Conservation (phyloP, 2,888 invertebrate species). For the Anoplius nigerrimus region DNA sequence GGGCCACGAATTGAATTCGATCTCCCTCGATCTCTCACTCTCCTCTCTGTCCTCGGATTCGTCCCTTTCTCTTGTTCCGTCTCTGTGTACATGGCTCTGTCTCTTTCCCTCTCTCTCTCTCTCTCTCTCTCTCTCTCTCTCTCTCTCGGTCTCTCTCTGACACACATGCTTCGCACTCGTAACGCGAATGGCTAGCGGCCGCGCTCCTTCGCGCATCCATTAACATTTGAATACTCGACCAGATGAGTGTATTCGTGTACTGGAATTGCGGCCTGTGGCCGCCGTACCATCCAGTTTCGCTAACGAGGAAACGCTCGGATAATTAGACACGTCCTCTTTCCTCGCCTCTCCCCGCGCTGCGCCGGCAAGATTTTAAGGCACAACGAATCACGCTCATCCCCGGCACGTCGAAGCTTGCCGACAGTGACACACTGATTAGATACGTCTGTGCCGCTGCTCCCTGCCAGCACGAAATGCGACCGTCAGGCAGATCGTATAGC, state of each 20-base stretch:
- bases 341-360: background rate
- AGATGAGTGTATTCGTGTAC: background rate
- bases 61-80: no score
- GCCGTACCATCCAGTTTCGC: no score
- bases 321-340: conserved; percentile 36
- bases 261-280: no score
- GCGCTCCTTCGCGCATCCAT: conserved; percentile 35
- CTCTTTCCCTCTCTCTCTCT: background rate
- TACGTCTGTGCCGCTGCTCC: no score
- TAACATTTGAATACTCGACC: conserved; percentile 18
- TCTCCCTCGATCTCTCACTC: conserved; percentile 4
- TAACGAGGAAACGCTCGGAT: conserved; percentile 16
- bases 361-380: conserved; percentile 9
- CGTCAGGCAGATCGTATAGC: no score
- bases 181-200: conserved; percentile 60
- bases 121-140: background rate
- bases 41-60: background rate
- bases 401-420: no score
- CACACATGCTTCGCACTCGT: conserved; percentile 23
- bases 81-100: no score
- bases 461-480: no score
- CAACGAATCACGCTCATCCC: conserved; percentile 20
- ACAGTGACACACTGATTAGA: no score
- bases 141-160: background rate
- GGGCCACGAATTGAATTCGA: conserved; percentile 5